Evolutionary conservation across 2,888 invertebrate genomes (phyloP), one percentile per base, ranked within the genome.

Genomic region (Lingula anatina): DNA sequence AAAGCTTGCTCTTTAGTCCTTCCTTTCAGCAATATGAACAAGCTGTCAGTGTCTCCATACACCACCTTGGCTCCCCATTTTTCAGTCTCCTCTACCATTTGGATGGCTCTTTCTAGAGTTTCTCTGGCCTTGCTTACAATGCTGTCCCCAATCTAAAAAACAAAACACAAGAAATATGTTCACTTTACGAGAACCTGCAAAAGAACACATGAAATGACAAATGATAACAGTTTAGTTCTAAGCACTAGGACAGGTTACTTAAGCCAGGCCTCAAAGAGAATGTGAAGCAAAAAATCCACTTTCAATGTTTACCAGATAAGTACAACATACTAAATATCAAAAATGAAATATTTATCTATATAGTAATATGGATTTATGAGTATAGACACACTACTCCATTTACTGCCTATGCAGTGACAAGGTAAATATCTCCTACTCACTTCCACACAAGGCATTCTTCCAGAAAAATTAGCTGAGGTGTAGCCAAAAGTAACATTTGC

Each of bases 401-500:
- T n/a, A n/a, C n/a, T n/a, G n/a, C n/a, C n/a, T n/a, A n/a, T n/a
- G n/a, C n/a, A n/a, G n/a, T n/a, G n/a, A n/a, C n/a, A n/a, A n/a
- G n/a, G n/a, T n/a, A n/a, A n/a, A n/a, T n/a, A n/a, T n/a, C n/a
- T n/a, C n/a, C n/a, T 12, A 49, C 56, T 28, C 36, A 65, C 87
- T 80, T 99, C 99, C 5, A 95, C 89, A 64, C 92, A 90, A 1
- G 99, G 96, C 99, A 99, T 99, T 57, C 99, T 84, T 0, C 99
- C 97, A 68, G 94, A 94, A 75, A 91, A 97, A 80, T 91, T 95
- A 0, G 97, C 97, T 0, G 91, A 88, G 0, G 97, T 96, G 74
- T 99, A 99, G 0, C 99, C 99, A 70, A 96, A 99, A 0, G 97
- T 99, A 1, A 97, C 95, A 78, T 99, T 99, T 0, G 99, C 96